Base-by-base conservation (phyloP, 2,113 vertebrate genomes). In the Alethe castanea region DNA sequence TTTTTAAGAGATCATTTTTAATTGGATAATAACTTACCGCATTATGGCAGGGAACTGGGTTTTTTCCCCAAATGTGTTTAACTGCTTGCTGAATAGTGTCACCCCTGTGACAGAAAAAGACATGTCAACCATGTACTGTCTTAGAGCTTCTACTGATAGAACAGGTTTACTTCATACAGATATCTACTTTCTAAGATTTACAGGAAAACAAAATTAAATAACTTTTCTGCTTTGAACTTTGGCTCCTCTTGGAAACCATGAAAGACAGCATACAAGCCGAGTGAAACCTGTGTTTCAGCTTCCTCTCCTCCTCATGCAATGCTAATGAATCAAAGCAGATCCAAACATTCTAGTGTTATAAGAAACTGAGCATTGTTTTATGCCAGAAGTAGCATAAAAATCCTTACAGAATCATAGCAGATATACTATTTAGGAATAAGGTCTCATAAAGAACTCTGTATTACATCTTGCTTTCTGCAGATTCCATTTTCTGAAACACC, bases 21-120 rank as follows among this genome's bases (percentile, higher is more conserved):
- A 96, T 70, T 96, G 90, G 79, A 54, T 90, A 86, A 81, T 83
- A 90, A 22, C 35, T 56, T 90, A 82, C 89, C 31, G 95, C 91
- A 97, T 92, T 95, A 91, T 78, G 90, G 40, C 77, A 95, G 50
- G 22, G 48, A 85, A 56, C 14, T 78, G 52, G 0, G 29, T 69
- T 91, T 77, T 57, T 54, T 52, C 29, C 38, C 42, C n/a, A 70
- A 87, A 64, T 24, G 11, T 23, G 23, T 65, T 82, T 85, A 87
- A 81, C 54, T 80, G 12, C 47, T 86, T 66, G 23, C 44, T 86
- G 69, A 86, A 59, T 36, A 67, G 12, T 82, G 66, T 71, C 29
- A 79, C 12, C 19, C 18, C 5, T 42, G n/a, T 19, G 33, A 80
- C 2, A 88, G 48, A 76, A 95, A 92, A 84, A 80, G 26, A 50